Evolutionary conservation across 2,797 vertebrate species (phyloP).

Genomic region (Sebastes iracundus): DNA sequence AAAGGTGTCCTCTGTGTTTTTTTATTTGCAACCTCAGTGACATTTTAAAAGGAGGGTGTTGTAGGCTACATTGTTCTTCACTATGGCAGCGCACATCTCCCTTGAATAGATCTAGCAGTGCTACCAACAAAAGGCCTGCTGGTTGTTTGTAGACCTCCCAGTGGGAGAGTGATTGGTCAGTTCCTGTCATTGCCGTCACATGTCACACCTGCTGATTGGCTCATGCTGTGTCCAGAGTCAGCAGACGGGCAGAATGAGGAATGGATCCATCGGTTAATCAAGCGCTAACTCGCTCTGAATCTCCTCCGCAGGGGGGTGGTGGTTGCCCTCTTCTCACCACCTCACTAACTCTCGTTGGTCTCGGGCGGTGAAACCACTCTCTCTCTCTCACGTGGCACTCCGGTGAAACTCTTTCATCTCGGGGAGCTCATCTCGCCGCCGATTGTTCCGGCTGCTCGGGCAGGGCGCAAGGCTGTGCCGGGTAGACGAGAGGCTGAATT

Average conservation of each 20-base stretch:
- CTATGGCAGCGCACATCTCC: conserved; percentile 41
- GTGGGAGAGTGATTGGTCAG: conserved; percentile 75
- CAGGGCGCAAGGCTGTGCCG: conserved; percentile 28
- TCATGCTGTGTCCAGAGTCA: conserved; percentile 60
- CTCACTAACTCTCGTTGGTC: conserved; percentile 14
- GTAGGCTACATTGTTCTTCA: conserved; percentile 25
- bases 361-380: conserved; percentile 26
- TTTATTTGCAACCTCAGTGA: neutral
- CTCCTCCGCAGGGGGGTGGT: neutral
- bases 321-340: conserved; percentile 41
- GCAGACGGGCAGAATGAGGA: conserved; percentile 39
- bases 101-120: conserved; percentile 36
- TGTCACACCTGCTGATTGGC: conserved; percentile 75
- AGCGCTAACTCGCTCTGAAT: neutral
- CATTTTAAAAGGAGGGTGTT: conserved; percentile 2
- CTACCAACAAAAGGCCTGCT: conserved; percentile 66
- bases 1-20: conserved; percentile 4
- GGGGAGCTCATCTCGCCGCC: neutral
- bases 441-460: conserved; percentile 51
- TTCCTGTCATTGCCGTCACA: conserved; percentile 67
- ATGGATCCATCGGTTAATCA: conserved; percentile 42
- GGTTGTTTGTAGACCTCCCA: conserved; percentile 68
- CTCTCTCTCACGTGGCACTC: conserved; percentile 52
- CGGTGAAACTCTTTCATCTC: conserved; percentile 64
- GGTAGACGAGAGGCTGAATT: conserved; percentile 53